A percentile compares a stretch with the other conserved stretches of the same genome.
Conservation (phyloP, 2,888 invertebrate species). For the Apamea monoglypha region DNA sequence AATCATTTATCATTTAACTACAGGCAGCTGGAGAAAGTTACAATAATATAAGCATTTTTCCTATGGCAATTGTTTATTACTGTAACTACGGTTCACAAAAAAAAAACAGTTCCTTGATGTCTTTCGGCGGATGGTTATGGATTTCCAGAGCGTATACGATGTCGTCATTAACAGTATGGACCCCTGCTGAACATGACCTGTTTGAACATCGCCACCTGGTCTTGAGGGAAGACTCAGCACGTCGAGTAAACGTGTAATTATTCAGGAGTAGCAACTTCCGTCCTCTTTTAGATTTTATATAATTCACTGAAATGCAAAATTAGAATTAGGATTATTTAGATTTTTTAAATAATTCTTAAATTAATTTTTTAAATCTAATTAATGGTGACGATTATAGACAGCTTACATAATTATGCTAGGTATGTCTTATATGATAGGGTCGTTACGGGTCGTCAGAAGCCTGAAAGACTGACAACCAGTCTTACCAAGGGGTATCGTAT, state of each 20-base stretch:
- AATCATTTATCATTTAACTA: too few species aligned
- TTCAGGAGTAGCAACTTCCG: conserved; percentile 66
- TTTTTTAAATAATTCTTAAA: too few species aligned
- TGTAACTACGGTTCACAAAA: background rate
- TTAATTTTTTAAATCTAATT: background rate
- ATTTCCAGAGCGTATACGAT: conserved; percentile 42
- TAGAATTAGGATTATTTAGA: too few species aligned
- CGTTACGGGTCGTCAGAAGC: too few species aligned
- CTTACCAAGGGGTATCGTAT: too few species aligned
- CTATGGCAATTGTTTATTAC: background rate
- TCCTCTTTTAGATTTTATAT: conserved; percentile 54
- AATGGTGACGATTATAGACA: background rate
- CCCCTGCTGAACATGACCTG: conserved; percentile 69
- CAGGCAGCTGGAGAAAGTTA: background rate
- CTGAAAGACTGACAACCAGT: too few species aligned
- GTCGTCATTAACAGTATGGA: conserved; percentile 67
- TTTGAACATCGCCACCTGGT: conserved; percentile 72
- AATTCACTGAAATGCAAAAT: conserved; percentile 9
- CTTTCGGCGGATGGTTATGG: conserved; percentile 53
- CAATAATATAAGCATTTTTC: background rate
- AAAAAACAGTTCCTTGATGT: background rate
- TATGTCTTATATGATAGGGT: too few species aligned
- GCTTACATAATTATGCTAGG: background rate
- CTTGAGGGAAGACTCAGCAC: conserved; percentile 62
- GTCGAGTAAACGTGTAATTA: conserved; percentile 66